Conservation (phyloP, 2,888 invertebrate genomes). For the Julus scandinavius region DNA sequence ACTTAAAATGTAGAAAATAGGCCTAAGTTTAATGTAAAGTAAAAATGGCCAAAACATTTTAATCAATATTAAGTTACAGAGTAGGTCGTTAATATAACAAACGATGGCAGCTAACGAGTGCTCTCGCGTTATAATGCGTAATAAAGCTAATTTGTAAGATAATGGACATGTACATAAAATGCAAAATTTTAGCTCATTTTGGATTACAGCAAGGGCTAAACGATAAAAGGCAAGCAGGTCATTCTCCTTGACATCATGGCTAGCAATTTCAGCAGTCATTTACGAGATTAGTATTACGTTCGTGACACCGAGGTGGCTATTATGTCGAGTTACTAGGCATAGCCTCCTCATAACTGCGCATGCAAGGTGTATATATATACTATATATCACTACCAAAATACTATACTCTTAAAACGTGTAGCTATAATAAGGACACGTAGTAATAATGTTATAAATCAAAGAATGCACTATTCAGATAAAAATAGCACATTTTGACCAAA, state of each 20-base stretch:
- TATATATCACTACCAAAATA: not conserved
- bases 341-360: not conserved
- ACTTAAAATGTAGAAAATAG: no score
- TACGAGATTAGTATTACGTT: slow-evolving; percentile 21
- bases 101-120: not conserved
- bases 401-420: not conserved
- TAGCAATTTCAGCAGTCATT: slow-evolving; percentile 6
- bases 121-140: not conserved
- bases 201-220: not conserved
- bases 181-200: slow-evolving; percentile 13
- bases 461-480: not conserved
- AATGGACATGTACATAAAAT: not conserved
- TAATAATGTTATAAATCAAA: not conserved
- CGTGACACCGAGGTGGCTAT: slow-evolving; percentile 8
- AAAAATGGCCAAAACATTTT: not conserved
- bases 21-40: no score
- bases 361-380: not conserved
- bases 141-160: slow-evolving; percentile 42
- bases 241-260: not conserved
- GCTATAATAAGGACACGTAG: not conserved
- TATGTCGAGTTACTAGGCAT: not conserved
- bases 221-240: not conserved
- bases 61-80: not conserved
- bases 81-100: not conserved
- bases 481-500: not conserved